Percentiles rank a stretch among this genome's conserved stretches.
Conservation (phyloP, 2,888 invertebrate genomes). For the Allolobophora icterica region DNA sequence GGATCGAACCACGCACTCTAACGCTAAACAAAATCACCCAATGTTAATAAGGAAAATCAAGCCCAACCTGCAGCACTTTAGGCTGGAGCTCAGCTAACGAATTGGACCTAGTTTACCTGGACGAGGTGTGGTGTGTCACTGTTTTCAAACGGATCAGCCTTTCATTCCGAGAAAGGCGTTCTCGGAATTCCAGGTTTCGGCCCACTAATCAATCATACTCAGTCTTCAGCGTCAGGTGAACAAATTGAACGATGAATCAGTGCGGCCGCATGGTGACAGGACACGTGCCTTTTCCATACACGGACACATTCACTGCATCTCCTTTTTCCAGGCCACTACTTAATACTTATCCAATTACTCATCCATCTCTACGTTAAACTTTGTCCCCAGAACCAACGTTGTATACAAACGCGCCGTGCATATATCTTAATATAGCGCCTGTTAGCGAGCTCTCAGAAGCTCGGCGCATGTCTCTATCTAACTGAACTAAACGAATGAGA, state of each 20-base stretch:
- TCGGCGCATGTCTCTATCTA: neutral
- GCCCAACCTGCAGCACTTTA: neutral
- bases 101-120: constrained; percentile 17
- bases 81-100: neutral
- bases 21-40: too few relatives aligned
- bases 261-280: neutral
- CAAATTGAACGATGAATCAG: neutral
- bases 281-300: neutral
- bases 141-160: neutral
- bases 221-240: too few relatives aligned
- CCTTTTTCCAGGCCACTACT: neutral
- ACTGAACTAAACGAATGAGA: neutral
- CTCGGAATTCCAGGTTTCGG: neutral
- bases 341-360: neutral
- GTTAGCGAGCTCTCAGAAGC: neutral
- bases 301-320: neutral
- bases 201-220: constrained; percentile 17
- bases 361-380: neutral
- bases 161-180: neutral
- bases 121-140: neutral
- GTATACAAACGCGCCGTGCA: neutral
- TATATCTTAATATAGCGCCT: neutral
- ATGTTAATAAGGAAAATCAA: neutral
- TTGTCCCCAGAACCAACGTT: neutral
- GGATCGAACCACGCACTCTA: too few relatives aligned